Evolutionary conservation across 2,113 vertebrate species (phyloP).

Genomic region (Planiliza haematocheilus): DNA sequence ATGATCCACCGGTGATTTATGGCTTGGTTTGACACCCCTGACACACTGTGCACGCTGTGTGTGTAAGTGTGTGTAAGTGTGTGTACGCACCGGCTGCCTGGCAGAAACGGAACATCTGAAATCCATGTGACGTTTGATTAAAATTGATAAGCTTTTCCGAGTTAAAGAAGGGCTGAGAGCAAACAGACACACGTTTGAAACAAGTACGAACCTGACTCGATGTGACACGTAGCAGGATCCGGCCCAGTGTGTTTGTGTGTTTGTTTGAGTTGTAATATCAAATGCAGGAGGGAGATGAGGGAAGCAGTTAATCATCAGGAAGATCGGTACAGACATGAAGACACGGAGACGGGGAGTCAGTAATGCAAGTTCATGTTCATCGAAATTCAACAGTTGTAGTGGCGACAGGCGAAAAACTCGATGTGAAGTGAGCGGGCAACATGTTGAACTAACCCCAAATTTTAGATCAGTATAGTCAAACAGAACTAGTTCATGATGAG

Average conservation of each 20-base stretch:
- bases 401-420: no score
- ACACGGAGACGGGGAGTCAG: neutral
- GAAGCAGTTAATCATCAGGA: slow-evolving; percentile 31
- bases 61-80: slow-evolving; percentile 16
- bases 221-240: slow-evolving; percentile 4
- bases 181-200: slow-evolving; percentile 3
- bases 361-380: no score
- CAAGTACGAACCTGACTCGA: slow-evolving; percentile 13
- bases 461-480: no score
- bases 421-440: no score
- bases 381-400: no score
- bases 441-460: no score
- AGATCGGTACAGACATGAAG: slow-evolving; percentile 15
- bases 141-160: slow-evolving; percentile 60
- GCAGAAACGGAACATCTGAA: slow-evolving; percentile 57
- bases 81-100: slow-evolving; percentile 8
- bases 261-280: slow-evolving; percentile 33
- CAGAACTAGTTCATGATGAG: no score
- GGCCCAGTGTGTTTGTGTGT: slow-evolving; percentile 9
- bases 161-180: slow-evolving; percentile 23
- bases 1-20: slow-evolving; percentile 72
- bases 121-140: slow-evolving; percentile 64
- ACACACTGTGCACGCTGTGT: slow-evolving; percentile 35
- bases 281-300: slow-evolving; percentile 28
- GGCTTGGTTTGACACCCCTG: slow-evolving; percentile 61